A percentile compares a stretch with the other conserved stretches of the same genome.
phyloP scores from a whole-genome alignment of 2,113 vertebrate species.

The Galemys pyrenaicus region DNA sequence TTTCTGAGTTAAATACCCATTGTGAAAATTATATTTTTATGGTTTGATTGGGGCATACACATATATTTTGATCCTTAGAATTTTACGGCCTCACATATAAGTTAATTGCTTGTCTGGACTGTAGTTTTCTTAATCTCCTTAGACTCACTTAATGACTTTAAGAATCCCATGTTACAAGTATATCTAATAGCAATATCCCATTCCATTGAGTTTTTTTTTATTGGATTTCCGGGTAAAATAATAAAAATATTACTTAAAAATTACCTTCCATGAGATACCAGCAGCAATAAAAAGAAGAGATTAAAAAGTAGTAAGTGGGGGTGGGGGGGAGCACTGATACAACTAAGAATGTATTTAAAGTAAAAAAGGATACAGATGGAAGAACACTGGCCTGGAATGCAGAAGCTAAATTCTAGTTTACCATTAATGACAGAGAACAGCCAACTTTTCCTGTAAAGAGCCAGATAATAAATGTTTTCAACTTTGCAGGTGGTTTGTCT shows the following conservation, averaged over 20 bases:
- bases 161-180: neutral
- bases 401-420: neutral
- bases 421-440: neutral
- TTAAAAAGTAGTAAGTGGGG: neutral
- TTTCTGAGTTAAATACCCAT: neutral
- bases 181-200: neutral
- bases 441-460: neutral
- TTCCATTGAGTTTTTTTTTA: neutral
- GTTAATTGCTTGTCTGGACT: neutral
- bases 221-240: neutral
- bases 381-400: neutral
- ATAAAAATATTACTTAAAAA: constrained; percentile 37
- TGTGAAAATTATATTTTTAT: constrained; percentile 4
- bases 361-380: neutral
- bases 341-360: neutral
- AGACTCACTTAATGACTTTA: neutral
- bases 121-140: constrained; percentile 10
- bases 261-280: neutral
- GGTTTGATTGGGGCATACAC: neutral
- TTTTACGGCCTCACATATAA: neutral
- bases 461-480: neutral
- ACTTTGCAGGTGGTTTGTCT: neutral
- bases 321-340: neutral
- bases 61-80: neutral
- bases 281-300: neutral